phyloP scores from a whole-genome alignment of 1,140 invertebrate genomes.

The Berghia stephanieae region DNA sequence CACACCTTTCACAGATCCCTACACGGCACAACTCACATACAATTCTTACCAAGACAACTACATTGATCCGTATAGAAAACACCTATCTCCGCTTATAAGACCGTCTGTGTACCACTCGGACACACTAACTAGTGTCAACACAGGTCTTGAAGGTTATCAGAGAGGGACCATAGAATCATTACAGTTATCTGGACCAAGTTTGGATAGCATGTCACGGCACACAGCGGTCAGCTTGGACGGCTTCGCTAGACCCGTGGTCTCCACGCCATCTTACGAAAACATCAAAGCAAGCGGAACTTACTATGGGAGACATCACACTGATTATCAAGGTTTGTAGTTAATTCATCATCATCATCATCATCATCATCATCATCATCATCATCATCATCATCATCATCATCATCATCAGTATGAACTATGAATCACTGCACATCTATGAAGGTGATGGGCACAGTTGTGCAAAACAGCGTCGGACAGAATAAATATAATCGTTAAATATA shows the following conservation, averaged over 20 bases:
- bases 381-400: conserved; percentile 2
- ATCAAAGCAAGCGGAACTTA: no score
- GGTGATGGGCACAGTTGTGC: no score
- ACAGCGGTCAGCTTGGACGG: background rate
- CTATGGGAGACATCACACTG: no score
- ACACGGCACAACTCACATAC: conserved; percentile 9
- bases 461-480: background rate
- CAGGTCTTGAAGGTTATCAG: background rate
- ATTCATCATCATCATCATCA: conserved; percentile 2
- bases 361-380: conserved; percentile 2
- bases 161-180: no score
- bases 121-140: background rate
- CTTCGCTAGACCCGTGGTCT: background rate
- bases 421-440: no score
- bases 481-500: background rate
- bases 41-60: background rate
- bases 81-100: background rate
- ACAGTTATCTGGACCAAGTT: no score
- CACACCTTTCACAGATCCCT: background rate
- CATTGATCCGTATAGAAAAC: conserved; percentile 20
- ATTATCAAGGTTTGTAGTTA: no score
- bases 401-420: no score
- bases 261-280: no score
- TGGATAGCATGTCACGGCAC: background rate
- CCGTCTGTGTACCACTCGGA: conserved; percentile 22